These are phyloP conservation scores for Amiota communis DNA, from an alignment of 2,888 invertebrate genomes.

Conservation along the genomic window DNA sequence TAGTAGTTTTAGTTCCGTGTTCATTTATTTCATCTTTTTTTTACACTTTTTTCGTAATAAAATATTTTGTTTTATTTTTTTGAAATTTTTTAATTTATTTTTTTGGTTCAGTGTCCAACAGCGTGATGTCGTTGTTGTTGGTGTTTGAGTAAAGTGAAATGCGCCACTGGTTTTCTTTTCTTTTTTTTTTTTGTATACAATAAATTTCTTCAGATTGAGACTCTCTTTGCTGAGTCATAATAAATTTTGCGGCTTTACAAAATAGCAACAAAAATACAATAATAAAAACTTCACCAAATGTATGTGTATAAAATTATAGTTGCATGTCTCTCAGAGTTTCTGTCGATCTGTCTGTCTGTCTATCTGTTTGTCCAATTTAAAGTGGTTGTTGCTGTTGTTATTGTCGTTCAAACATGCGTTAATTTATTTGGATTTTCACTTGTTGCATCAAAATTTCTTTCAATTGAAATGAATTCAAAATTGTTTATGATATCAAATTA, in stretches of 20 bases:
- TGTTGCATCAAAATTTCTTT: slow-evolving; percentile 5
- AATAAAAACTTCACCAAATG: not conserved
- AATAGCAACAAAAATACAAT: slow-evolving; percentile 39
- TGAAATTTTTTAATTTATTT: slow-evolving; percentile 28
- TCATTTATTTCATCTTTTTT: slow-evolving; percentile 20
- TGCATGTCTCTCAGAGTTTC: not conserved
- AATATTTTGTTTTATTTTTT: slow-evolving; percentile 37
- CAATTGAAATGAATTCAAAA: not conserved
- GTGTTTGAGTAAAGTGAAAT: slow-evolving; percentile 31
- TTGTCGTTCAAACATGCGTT: slow-evolving; percentile 13
- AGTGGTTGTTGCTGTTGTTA: not conserved
- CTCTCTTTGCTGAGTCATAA: slow-evolving; percentile 35
- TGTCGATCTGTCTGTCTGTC: no score
- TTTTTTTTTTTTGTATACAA: not conserved
- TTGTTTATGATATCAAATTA: slow-evolving; percentile 4
- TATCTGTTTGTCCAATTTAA: not conserved
- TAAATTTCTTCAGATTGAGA: no score
- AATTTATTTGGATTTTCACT: slow-evolving; percentile 28
- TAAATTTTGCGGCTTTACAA: slow-evolving; percentile 40
- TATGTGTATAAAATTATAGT: not conserved
- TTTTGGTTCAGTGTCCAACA: slow-evolving; percentile 33
- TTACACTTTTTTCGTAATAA: slow-evolving; percentile 49
- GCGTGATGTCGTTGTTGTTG: slow-evolving; percentile 27
- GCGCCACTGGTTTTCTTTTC: slow-evolving; percentile 22
- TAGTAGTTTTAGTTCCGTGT: slow-evolving; percentile 16